Evolutionary conservation across 2,888 invertebrate species (phyloP).

Genomic region (Nymphalis polychloros): DNA sequence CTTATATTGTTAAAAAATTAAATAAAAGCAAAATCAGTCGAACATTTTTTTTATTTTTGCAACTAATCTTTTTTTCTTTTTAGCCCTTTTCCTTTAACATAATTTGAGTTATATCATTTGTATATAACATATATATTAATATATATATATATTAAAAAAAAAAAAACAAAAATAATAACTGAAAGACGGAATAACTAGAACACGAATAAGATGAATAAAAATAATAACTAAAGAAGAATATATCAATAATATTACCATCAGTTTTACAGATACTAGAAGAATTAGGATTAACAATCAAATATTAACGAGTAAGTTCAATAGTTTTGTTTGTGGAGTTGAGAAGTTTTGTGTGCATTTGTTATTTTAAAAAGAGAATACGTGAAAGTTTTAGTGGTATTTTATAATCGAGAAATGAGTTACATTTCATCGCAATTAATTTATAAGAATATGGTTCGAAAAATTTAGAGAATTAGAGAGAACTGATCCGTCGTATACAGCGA

Average conservation of each 20-base stretch:
- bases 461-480: background rate
- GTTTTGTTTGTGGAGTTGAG: background rate
- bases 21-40: slow-evolving; percentile 22
- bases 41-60: slow-evolving; percentile 31
- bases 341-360: background rate
- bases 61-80: slow-evolving; percentile 29
- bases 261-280: no score
- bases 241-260: no score
- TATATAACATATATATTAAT: no score
- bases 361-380: background rate
- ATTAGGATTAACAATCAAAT: no score
- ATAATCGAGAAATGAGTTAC: background rate
- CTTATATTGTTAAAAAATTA: slow-evolving; percentile 13
- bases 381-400: background rate
- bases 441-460: background rate
- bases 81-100: slow-evolving; percentile 23
- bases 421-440: background rate
- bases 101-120: background rate
- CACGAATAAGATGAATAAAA: no score
- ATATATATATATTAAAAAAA: no score
- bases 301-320: no score
- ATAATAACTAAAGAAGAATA: no score
- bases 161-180: no score
- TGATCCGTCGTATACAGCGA: no score
- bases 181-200: no score